Evolutionary conservation across 2,888 invertebrate genomes (phyloP).

Genomic region (Melieria picta): DNA sequence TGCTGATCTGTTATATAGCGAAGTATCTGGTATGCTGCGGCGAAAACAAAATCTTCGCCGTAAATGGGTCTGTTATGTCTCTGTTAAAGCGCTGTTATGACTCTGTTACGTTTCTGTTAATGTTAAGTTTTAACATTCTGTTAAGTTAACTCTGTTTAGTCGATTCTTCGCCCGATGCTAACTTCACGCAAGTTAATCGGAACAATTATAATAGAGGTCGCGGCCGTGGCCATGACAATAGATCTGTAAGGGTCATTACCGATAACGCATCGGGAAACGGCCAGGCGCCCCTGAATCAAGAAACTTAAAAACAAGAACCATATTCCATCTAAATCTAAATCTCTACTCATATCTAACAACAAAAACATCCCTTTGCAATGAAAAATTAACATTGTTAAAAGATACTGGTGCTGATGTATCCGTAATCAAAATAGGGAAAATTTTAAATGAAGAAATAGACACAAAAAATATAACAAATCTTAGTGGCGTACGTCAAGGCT

Average conservation of each 20-base stretch:
- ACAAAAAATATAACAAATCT: neutral
- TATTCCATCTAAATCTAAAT: neutral
- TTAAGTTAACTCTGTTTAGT: no score
- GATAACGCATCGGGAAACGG: neutral
- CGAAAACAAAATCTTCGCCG: no score
- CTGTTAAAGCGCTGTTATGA: no score
- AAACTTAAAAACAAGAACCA: neutral
- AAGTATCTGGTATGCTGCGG: no score
- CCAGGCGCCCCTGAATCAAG: neutral
- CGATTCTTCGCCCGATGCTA: no score
- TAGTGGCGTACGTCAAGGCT: neutral
- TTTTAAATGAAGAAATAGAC: neutral
- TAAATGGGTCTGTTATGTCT: no score
- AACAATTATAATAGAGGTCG: neutral
- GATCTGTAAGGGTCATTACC: neutral
- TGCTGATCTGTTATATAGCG: no score
- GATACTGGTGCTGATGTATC: neutral
- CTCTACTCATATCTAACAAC: neutral
- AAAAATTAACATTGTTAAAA: neutral
- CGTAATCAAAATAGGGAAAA: neutral
- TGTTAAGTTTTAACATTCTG: no score
- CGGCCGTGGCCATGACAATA: neutral
- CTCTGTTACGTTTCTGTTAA: no score
- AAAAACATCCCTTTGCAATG: neutral
- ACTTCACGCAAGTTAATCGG: no score